These are phyloP conservation scores for Apeltes quadracus DNA, from an alignment of 2,113 vertebrate genomes.

Conservation along the genomic window DNA sequence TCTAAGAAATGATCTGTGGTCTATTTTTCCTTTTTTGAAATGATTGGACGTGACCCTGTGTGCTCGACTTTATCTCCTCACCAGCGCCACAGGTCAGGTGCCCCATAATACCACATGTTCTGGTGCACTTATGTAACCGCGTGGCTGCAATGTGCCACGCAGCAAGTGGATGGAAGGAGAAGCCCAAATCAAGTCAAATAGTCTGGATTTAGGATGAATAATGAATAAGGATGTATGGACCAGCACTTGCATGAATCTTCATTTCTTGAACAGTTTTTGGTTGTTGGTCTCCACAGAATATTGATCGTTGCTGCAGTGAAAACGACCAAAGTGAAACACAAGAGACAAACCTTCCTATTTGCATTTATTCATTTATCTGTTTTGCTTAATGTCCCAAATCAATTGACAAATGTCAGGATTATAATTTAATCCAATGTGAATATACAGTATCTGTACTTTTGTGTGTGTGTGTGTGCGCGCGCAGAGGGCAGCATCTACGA, in stretches of 20 bases:
- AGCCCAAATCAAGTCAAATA: not conserved
- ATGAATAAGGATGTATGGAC: too few relatives aligned
- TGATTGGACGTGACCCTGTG: slow-evolving; percentile 56
- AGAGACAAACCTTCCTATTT: not conserved
- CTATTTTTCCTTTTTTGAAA: slow-evolving; percentile 46
- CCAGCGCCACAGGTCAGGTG: slow-evolving; percentile 44
- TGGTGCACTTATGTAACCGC: slow-evolving; percentile 75
- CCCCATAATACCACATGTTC: slow-evolving; percentile 57
- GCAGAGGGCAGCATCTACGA: slow-evolving; percentile 86
- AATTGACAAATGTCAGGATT: not conserved
- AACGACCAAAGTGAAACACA: not conserved
- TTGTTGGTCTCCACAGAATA: not conserved
- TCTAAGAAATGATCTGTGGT: slow-evolving; percentile 29
- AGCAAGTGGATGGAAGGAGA: slow-evolving; percentile 6
- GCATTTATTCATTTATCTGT: not conserved
- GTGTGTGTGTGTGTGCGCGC: slow-evolving; percentile 21
- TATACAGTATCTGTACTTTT: slow-evolving; percentile 5
- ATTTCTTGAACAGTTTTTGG: not conserved
- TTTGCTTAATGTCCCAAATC: not conserved
- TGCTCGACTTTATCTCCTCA: slow-evolving; percentile 34
- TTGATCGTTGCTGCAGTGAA: not conserved
- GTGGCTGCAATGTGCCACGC: slow-evolving; percentile 60
- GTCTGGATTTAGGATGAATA: not conserved
- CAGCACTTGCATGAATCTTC: not conserved
- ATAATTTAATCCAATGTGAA: not conserved